Evolutionary conservation across 2,113 vertebrate genomes (phyloP).

Genomic region (Baryphthengus martii): DNA sequence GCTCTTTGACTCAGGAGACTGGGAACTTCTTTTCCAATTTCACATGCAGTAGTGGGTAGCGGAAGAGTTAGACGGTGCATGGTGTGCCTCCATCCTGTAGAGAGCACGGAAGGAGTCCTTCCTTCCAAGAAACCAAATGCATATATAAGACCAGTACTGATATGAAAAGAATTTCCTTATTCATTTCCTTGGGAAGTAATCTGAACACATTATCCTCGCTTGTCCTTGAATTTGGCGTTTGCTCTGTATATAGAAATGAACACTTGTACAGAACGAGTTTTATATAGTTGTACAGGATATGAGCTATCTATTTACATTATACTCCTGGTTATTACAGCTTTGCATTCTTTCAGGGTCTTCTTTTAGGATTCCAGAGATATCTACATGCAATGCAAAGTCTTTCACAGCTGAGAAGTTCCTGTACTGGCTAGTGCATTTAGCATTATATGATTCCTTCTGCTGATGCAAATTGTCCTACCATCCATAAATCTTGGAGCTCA

Average conservation of each 20-base stretch:
- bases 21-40: background rate
- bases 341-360: background rate
- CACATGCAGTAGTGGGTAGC: background rate
- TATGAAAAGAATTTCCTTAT: constrained; percentile 55
- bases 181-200: constrained; percentile 64
- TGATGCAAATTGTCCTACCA: background rate
- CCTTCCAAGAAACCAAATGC: background rate
- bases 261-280: constrained; percentile 50
- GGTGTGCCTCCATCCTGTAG: background rate
- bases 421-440: background rate
- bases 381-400: background rate
- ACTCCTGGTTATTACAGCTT: constrained; percentile 22
- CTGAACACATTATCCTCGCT: constrained; percentile 41
- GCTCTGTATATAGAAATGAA: constrained; percentile 57
- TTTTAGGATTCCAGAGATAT: constrained; percentile 5
- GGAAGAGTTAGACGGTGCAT: background rate
- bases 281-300: constrained; percentile 64
- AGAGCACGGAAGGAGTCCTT: background rate
- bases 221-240: constrained; percentile 59
- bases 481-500: background rate
- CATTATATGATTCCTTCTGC: background rate
- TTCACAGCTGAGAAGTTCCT: constrained; percentile 44
- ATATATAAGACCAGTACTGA: background rate
- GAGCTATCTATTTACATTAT: constrained; percentile 70
- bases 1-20: background rate